phyloP scores from a whole-genome alignment of 2,797 vertebrate genomes.

The Tapirus indicus region DNA sequence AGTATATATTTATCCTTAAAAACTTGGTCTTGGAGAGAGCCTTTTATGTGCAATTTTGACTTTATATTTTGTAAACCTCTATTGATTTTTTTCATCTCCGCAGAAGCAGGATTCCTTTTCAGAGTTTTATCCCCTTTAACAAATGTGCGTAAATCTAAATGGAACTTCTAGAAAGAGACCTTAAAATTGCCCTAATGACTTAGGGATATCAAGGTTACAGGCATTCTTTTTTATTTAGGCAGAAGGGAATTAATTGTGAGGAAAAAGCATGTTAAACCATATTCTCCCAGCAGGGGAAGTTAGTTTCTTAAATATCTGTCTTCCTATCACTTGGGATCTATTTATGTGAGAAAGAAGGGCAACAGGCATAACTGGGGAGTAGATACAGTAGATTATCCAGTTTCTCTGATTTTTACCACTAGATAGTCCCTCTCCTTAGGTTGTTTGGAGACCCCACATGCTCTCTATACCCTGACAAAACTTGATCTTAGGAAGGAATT shows the following conservation, averaged over 20 bases:
- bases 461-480: conserved; percentile 30
- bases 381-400: neutral
- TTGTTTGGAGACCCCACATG: neutral
- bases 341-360: neutral
- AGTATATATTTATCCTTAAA: conserved; percentile 67
- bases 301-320: conserved; percentile 33
- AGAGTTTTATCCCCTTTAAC: conserved; percentile 54
- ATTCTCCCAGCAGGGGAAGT: neutral
- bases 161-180: conserved; percentile 48
- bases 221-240: conserved; percentile 17
- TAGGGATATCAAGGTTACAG: neutral
- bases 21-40: conserved; percentile 36
- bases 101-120: conserved; percentile 48
- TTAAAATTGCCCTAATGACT: conserved; percentile 58
- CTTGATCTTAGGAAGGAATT: conserved; percentile 36
- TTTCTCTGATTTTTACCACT: neutral
- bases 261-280: conserved; percentile 11
- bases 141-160: conserved; percentile 58
- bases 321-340: conserved; percentile 12
- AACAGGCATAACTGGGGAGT: neutral
- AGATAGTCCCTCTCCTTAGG: neutral
- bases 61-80: conserved; percentile 65
- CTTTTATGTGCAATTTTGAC: conserved; percentile 72
- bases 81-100: conserved; percentile 56
- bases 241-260: conserved; percentile 31